These are phyloP conservation scores for Hemibagrus guttatus DNA, from an alignment of 2,797 vertebrate genomes.

Conservation along the genomic window DNA sequence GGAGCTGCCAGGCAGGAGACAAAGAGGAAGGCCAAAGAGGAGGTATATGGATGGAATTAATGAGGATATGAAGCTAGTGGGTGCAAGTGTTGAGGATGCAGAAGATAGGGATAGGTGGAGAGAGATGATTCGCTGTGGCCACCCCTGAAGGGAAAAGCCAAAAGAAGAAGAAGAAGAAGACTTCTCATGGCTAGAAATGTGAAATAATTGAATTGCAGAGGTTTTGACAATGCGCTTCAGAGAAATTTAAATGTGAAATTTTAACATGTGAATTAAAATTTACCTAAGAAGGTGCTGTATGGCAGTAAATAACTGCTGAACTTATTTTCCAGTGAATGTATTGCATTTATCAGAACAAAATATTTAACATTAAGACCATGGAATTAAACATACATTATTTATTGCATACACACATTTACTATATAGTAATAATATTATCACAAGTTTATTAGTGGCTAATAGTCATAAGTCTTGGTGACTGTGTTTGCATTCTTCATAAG, in stretches of 20 bases:
- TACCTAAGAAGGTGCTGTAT: not conserved
- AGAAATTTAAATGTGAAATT: not conserved
- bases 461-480: not conserved
- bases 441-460: not conserved
- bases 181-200: not conserved
- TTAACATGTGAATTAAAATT: not conserved
- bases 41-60: no score
- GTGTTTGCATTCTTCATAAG: not conserved
- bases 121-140: no score
- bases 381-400: not conserved
- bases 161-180: no score
- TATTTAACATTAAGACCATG: not conserved
- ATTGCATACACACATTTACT: not conserved
- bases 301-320: not conserved
- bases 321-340: not conserved
- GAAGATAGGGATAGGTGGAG: no score
- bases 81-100: no score
- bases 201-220: not conserved
- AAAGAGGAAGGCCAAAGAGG: no score
- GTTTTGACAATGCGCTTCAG: not conserved
- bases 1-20: no score
- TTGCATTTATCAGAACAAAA: not conserved
- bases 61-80: no score
- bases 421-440: not conserved
- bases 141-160: no score